Base-by-base conservation (phyloP, 2,888 invertebrate genomes). In the Polylopha cassiicola region DNA sequence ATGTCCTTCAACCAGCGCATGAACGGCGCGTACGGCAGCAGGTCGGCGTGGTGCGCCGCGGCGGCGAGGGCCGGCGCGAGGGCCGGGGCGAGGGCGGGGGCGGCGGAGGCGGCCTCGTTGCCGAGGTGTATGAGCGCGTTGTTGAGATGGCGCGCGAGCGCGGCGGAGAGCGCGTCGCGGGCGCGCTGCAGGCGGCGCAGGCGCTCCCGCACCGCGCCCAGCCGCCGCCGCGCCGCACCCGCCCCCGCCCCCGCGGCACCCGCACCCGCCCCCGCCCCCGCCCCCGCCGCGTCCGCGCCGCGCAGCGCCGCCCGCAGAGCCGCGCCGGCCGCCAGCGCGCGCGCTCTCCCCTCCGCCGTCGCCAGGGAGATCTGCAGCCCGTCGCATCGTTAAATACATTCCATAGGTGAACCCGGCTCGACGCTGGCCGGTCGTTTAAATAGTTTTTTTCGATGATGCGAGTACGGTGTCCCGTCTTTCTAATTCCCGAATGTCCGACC, bases 61-160 rank as follows among this genome's bases (percentile, higher is more conserved):
- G 47, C 41, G 49, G 51, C n/a, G n/a, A n/a, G n/a, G n/a, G n/a
- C 34, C 26, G 45, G 15, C 34, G 50, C 48, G 9, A 44, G 32
- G 11, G 47, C 43, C 7, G 48, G 47, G 7, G 66, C 95, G 94
- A 47, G 91, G 91, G 33, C 29, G 23, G 24, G 38, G 38, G 51
- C 30, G 43, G 60, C 64, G 46, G 55, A 61, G 44, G 72, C 70
- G 33, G 82, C 84, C 62, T 84, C 87, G 69, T 88, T 89, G 34
- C 90, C 97, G 84, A 97, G 90, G 80, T 98, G 97, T 61, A 97
- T 95, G 55, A 99, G 96, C 33, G 96, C 87, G 84, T 98, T 98
- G 72, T 97, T 97, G 32, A 99, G 87, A 73, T 98, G 97, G 10
- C 97, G 89, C 44, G 94, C 92, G 36, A 98, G 89, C 26, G 92